Conservation (phyloP, 2,888 invertebrate species). For the Nysson spinosus region DNA sequence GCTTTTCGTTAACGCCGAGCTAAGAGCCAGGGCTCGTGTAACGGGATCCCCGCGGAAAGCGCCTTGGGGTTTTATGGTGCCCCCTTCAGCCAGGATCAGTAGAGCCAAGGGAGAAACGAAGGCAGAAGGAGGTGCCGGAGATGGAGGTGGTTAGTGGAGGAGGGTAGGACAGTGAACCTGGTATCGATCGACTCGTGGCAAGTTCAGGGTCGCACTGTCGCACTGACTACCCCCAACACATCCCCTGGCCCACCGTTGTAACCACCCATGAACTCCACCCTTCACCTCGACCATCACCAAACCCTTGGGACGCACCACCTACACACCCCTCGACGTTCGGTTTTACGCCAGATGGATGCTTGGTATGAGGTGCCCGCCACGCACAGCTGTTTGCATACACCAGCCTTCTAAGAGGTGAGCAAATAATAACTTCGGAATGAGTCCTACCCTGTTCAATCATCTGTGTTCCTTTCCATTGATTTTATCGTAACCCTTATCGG, state of each 20-base stretch:
- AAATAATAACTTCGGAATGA: slow-evolving; percentile 67
- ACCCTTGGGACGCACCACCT: slow-evolving; percentile 49
- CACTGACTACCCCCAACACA: slow-evolving; percentile 46
- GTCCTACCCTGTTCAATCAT: slow-evolving; percentile 52
- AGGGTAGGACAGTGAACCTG: slow-evolving; percentile 72
- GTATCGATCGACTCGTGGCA: slow-evolving; percentile 70
- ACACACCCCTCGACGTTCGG: slow-evolving; percentile 34
- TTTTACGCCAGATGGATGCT: slow-evolving; percentile 53
- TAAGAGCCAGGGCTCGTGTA: slow-evolving; percentile 67
- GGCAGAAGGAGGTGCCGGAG: slow-evolving; percentile 41
- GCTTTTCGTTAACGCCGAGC: slow-evolving; percentile 69
- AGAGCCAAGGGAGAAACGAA: slow-evolving; percentile 34
- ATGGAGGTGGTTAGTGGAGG: slow-evolving; percentile 47
- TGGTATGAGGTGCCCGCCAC: slow-evolving; percentile 63
- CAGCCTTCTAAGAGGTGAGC: slow-evolving; percentile 54
- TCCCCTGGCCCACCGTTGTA: slow-evolving; percentile 22
- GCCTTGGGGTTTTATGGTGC: slow-evolving; percentile 68
- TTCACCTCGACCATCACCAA: slow-evolving; percentile 37
- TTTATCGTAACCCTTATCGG: too few relatives aligned
- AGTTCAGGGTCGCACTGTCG: slow-evolving; percentile 73
- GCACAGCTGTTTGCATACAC: slow-evolving; percentile 72
- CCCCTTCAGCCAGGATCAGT: slow-evolving; percentile 50
- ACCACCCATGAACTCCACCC: slow-evolving; percentile 36
- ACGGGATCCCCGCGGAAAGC: slow-evolving; percentile 69
- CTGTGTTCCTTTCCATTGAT: slow-evolving; percentile 37